These are phyloP conservation scores for Argentina silus DNA, from an alignment of 2,797 vertebrate species.

Conservation along the genomic window DNA sequence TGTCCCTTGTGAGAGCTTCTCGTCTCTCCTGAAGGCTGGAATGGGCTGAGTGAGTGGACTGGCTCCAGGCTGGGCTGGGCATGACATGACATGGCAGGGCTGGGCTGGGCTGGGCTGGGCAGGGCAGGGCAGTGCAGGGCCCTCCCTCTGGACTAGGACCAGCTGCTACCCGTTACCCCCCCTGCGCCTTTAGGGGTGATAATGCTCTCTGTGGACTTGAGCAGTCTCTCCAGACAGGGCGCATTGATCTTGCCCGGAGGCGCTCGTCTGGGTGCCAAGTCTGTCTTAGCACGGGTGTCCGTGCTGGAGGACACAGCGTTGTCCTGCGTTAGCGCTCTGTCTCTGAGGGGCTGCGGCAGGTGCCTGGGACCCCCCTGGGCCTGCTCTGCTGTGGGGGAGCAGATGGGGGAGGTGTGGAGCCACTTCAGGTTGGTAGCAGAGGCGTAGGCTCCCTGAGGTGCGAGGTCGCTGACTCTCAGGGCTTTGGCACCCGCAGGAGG, in stretches of 20 bases:
- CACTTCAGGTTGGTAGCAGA: constrained; percentile 78
- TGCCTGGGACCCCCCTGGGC: constrained; percentile 67
- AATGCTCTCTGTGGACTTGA: constrained; percentile 83
- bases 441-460: constrained; percentile 73
- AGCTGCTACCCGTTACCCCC: constrained; percentile 68
- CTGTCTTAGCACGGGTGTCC: constrained; percentile 68
- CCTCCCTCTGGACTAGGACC: constrained; percentile 72
- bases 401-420: constrained; percentile 82
- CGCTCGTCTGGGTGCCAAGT: constrained; percentile 60
- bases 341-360: constrained; percentile 52
- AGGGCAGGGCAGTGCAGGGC: constrained; percentile 32
- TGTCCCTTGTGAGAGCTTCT: constrained; percentile 63
- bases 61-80: constrained; percentile 57
- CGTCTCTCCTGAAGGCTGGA: constrained; percentile 74
- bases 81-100: constrained; percentile 36
- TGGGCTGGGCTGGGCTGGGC: constrained; percentile 36
- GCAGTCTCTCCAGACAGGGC: constrained; percentile 82
- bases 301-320: constrained; percentile 82
- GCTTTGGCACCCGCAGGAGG: constrained; percentile 56
- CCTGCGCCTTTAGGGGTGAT: constrained; percentile 70
- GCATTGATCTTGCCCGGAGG: constrained; percentile 80
- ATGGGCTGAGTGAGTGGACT: constrained; percentile 67
- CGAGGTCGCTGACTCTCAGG: constrained; percentile 72
- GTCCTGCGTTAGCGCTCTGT: constrained; percentile 78
- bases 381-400: constrained; percentile 71